These are phyloP conservation scores for Vanessa cardui DNA, from an alignment of 2,888 invertebrate species.

Conservation along the genomic window DNA sequence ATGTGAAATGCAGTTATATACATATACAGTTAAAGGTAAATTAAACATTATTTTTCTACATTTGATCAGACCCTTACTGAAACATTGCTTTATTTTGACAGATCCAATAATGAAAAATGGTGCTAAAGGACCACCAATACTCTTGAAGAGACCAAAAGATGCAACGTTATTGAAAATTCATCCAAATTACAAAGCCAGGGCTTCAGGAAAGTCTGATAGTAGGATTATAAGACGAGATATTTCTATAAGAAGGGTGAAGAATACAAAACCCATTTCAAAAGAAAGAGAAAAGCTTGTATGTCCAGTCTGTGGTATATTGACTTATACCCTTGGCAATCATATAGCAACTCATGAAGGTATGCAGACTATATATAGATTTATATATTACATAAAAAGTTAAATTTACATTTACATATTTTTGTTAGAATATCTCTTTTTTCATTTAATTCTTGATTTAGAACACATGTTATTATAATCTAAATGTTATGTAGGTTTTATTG, in stretches of 20 bases:
- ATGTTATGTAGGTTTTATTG: no score
- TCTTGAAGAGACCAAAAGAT: slow-evolving; percentile 75
- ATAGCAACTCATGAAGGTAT: slow-evolving; percentile 78
- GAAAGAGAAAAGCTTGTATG: slow-evolving; percentile 77
- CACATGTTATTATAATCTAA: no score
- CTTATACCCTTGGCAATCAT: slow-evolving; percentile 74
- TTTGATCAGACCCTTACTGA: no score
- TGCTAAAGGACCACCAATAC: slow-evolving; percentile 68
- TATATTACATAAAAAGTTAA: no score
- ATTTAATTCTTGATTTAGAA: no score
- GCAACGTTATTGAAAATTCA: slow-evolving; percentile 71
- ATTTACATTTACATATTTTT: no score
- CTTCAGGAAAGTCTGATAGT: slow-evolving; percentile 40
- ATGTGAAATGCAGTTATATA: no score
- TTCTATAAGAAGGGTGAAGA: slow-evolving; percentile 57
- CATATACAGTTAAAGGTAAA: no score
- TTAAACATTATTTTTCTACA: no score
- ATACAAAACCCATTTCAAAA: slow-evolving; percentile 51
- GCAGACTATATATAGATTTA: not conserved
- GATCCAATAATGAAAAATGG: slow-evolving; percentile 77
- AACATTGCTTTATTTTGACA: slow-evolving; percentile 43
- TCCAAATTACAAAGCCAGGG: slow-evolving; percentile 56
- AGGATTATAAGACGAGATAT: slow-evolving; percentile 55
- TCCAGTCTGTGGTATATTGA: slow-evolving; percentile 78
- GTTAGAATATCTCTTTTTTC: no score